Evolutionary conservation across 2,888 invertebrate species (phyloP), one percentile per base, ranked within the genome.

Genomic region (Muscina levida): DNA sequence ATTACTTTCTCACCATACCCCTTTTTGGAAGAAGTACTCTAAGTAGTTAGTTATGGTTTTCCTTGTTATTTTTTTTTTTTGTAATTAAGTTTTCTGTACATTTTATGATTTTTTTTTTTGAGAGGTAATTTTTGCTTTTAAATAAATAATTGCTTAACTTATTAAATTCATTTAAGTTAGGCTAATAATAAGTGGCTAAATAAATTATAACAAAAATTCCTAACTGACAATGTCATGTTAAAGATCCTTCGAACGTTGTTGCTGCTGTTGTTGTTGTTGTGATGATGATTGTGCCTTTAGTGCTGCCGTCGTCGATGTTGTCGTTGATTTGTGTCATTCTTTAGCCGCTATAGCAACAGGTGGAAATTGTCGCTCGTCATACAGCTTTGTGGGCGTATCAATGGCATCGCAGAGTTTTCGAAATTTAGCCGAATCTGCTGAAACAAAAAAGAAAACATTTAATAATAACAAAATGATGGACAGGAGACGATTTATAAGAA

Each of bases 311-410:
- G 53, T 44, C 67, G 57, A 22, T 42, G 53, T 44, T 31, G 46
- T 17, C 53, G 39, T 13, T 10, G 31, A 17, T 59, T 77, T 48
- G 79, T 84, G 89, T 89, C 90, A 89, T 85, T 89, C 88, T 82
- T 85, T 87, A 26, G 88, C 88, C 4, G 88, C 86, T 66, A 89
- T 85, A 37, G 89, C 88, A 19, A 91, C 90, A 15, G 91, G 91
- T 70, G 91, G 91, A 84, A 91, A 91, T 82, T 91, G 90, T 19
- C 85, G 85, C 65, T 91, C 91, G 79, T 91, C 91, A 78, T 89
- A 91, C 19, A 91, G 85, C 77, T 89, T 89, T 51, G 87, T 86
- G 76, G 90, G 90, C 51, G 89, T 88, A 79, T 90, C 89, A 74
- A 90, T 89, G 81, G 91, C 90, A 84, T 90, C 90, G 76, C 88